Conservation (phyloP, 2,113 vertebrate species). For the Mustela nigripes region DNA sequence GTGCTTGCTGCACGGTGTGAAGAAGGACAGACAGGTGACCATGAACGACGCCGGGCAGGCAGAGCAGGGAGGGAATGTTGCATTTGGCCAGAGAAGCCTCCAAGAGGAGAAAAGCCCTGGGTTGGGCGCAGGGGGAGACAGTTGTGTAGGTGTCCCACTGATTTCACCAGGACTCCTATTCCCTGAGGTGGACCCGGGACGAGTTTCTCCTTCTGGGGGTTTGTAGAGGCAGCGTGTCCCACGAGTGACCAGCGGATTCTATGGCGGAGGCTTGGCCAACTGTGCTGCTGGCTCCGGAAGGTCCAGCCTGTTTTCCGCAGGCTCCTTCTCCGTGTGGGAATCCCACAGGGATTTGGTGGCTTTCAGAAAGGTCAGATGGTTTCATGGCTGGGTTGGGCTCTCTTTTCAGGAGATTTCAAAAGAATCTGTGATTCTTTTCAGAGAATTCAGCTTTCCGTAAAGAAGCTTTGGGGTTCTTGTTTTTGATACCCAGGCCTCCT, state of each 20-base stretch:
- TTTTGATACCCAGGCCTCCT: background rate
- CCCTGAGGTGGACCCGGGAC: accelerated
- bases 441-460: background rate
- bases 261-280: background rate
- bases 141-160: background rate
- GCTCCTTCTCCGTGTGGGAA: background rate
- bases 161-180: too few relatives aligned
- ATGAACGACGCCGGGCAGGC: background rate
- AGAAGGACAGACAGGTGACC: background rate
- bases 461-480: background rate
- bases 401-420: background rate
- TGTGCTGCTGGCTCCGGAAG: background rate
- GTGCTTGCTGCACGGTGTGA: background rate
- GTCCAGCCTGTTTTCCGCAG: background rate
- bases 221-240: background rate
- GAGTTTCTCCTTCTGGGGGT: background rate
- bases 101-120: background rate
- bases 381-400: background rate
- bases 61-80: background rate
- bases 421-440: background rate
- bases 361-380: background rate
- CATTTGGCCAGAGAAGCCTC: background rate
- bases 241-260: accelerated
- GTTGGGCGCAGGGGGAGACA: background rate
- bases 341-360: background rate